Evolutionary conservation across 1,140 invertebrate genomes (phyloP), one percentile per base, ranked within the genome.

Genomic region (Eumeta japonica): DNA sequence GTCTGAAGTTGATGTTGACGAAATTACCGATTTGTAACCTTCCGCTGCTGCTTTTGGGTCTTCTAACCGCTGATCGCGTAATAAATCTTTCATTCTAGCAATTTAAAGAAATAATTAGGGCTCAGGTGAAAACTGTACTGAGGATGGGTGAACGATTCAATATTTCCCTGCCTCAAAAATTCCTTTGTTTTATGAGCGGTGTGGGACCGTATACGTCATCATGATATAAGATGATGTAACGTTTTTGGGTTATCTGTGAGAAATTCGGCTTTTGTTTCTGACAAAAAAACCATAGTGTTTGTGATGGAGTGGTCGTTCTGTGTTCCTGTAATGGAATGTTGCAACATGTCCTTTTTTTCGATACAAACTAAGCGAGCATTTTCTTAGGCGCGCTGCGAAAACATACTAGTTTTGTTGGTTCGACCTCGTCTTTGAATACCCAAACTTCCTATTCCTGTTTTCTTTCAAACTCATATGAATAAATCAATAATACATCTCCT

Each of bases 21-120:
- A n/a, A n/a, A n/a, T n/a, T n/a, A n/a, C n/a, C n/a, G n/a, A n/a
- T n/a, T n/a, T n/a, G n/a, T n/a, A n/a, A n/a, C n/a, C n/a, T n/a
- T n/a, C n/a, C n/a, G n/a, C n/a, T n/a, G n/a, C n/a, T n/a, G n/a
- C n/a, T n/a, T n/a, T n/a, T n/a, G n/a, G n/a, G n/a, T n/a, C n/a
- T n/a, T n/a, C n/a, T n/a, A n/a, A n/a, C n/a, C n/a, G n/a, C n/a
- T n/a, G n/a, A n/a, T n/a, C n/a, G n/a, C n/a, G n/a, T n/a, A n/a
- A n/a, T n/a, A n/a, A n/a, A n/a, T 34, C 38, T 63, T 68, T 16
- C 65, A 37, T 17, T 51, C 48, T 19, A 49, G 53, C 38, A 75
- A 66, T 5, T 60, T 41, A 35, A 61, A 66, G 44, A 70, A 68
- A 49, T 70, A 53, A 34, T 55, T 55, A 0, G 57, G 62, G 37